Evolutionary conservation across 53 echinoderm and acorn worm species (phyloP).

Genomic region (Crossaster papposus): DNA sequence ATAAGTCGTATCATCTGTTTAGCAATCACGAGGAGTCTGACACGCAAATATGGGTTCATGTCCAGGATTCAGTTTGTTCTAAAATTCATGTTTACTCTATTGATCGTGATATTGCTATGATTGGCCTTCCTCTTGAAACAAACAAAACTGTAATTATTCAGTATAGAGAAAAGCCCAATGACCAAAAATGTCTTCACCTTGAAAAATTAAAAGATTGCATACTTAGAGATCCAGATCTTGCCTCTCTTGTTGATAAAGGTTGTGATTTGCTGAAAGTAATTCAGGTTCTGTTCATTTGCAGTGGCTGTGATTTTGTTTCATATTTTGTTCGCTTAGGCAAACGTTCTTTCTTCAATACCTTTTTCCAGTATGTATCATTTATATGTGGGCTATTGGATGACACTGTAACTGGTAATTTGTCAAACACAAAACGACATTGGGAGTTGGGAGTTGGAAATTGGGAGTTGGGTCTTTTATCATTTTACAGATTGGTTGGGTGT

Average conservation of each 20-base stretch:
- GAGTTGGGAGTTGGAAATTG: no score
- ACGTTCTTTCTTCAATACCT: conserved; percentile 55
- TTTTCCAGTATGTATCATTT: conserved; percentile 65
- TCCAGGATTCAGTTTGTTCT: conserved; percentile 24
- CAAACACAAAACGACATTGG: conserved; percentile 16
- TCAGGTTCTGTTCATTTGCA: conserved; percentile 37
- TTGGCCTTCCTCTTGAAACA: conserved; percentile 28
- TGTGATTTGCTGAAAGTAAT: conserved; percentile 18
- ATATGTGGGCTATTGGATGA: conserved; percentile 29
- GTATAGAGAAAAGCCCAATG: not conserved
- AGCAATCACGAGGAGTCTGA: conserved; percentile 57
- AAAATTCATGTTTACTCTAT: conserved; percentile 33
- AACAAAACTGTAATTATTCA: conserved; percentile 20
- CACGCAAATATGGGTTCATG: conserved; percentile 57
- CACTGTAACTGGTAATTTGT: conserved; percentile 9
- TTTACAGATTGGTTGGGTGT: conserved; percentile 64
- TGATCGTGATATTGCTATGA: conserved; percentile 50
- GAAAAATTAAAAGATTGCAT: conserved; percentile 19
- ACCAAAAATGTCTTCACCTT: conserved; percentile 23
- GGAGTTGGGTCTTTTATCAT: conserved; percentile 62
- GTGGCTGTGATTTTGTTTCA: conserved; percentile 80
- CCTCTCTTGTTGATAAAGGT: not conserved
- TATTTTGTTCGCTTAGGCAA: conserved; percentile 63
- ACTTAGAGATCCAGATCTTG: conserved; percentile 46
- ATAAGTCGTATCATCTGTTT: not conserved